Percentiles rank a stretch among this genome's conserved stretches.
phyloP scores from a whole-genome alignment of 2,113 vertebrate genomes.

The Myotis yumanensis region DNA sequence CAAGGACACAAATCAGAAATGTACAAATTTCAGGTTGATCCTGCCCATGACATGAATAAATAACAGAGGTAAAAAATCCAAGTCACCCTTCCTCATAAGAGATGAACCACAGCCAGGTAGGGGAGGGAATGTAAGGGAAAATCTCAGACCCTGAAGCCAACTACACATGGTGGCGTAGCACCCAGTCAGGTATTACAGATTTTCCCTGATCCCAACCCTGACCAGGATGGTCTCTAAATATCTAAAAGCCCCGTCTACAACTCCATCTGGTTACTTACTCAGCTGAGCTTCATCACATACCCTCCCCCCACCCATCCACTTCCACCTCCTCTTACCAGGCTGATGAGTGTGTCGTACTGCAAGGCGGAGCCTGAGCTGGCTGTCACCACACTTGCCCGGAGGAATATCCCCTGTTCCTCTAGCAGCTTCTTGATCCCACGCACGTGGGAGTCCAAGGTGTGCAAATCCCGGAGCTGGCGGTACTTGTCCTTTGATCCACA shows the following conservation, averaged over 20 bases:
- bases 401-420: slow-evolving; percentile 97
- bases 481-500: slow-evolving; percentile 99
- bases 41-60: not conserved
- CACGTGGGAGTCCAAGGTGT: slow-evolving; percentile 96
- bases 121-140: rapidly evolving
- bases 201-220: not conserved
- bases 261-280: not conserved
- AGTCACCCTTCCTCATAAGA: not conserved
- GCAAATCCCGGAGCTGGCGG: slow-evolving; percentile 95
- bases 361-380: slow-evolving; percentile 96
- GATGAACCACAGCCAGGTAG: not conserved
- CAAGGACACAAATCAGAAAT: not conserved
- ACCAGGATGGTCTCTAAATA: not conserved
- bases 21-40: not conserved
- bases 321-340: slow-evolving; percentile 86
- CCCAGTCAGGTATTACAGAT: no score
- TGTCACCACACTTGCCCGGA: slow-evolving; percentile 93
- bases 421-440: slow-evolving; percentile 96
- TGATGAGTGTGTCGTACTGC: slow-evolving; percentile 97
- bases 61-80: not conserved
- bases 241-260: not conserved
- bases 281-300: not conserved
- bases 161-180: rapidly evolving
- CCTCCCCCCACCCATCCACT: not conserved
- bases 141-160: not conserved